These are phyloP conservation scores for Deladenus siricidicola DNA, from an alignment of 2,888 invertebrate species.

Conservation along the genomic window DNA sequence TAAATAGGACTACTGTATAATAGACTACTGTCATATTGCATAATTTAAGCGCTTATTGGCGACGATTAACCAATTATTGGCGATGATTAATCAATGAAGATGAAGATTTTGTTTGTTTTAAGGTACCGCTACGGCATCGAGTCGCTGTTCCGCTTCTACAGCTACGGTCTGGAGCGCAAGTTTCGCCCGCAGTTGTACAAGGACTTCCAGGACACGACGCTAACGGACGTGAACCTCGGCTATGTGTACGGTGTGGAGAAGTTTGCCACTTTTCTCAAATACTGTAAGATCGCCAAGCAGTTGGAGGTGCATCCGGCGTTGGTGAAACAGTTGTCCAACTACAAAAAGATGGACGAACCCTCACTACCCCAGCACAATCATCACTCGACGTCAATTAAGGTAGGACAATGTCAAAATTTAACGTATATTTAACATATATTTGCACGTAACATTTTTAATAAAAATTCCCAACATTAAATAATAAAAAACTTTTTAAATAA, in stretches of 20 bases:
- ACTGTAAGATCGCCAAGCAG: conserved; percentile 55
- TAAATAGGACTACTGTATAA: too few species aligned
- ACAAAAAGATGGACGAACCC: conserved; percentile 57
- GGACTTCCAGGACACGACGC: conserved; percentile 72
- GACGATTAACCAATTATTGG: background rate
- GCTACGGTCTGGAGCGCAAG: conserved; percentile 85
- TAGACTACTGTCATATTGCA: too few species aligned
- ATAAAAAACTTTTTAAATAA: too few species aligned
- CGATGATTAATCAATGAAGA: background rate
- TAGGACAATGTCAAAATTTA: too few species aligned
- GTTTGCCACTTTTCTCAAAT: conserved; percentile 97
- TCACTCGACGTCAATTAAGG: too few species aligned
- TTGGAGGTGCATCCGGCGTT: conserved; percentile 55
- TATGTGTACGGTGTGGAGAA: conserved; percentile 97
- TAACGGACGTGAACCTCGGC: conserved; percentile 58
- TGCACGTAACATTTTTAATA: too few species aligned
- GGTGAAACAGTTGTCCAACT: conserved; percentile 55
- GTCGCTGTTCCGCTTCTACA: conserved; percentile 83
- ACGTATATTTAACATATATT: too few species aligned
- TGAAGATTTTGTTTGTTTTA: conserved; percentile 12
- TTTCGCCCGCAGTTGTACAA: conserved; percentile 88
- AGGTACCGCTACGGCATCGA: conserved; percentile 60
- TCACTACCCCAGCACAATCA: too few species aligned
- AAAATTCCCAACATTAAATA: too few species aligned
- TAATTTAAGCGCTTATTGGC: background rate